These are phyloP conservation scores for Mirounga angustirostris DNA, from an alignment of 2,113 vertebrate species.

Conservation along the genomic window DNA sequence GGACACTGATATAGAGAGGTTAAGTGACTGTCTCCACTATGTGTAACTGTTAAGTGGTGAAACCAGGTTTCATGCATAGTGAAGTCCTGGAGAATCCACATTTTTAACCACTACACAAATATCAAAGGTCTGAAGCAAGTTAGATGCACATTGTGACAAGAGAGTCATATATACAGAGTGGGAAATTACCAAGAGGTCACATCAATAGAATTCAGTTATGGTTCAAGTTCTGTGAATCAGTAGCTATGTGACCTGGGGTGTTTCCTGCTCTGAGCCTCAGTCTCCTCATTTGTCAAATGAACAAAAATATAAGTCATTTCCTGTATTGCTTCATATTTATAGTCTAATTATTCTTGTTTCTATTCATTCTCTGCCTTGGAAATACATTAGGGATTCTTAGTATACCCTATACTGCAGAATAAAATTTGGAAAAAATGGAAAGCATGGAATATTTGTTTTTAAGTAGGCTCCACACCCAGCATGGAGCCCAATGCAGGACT, in stretches of 20 bases:
- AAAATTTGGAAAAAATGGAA: constrained; percentile 29
- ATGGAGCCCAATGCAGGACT: background rate
- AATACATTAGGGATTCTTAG: background rate
- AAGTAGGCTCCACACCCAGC: background rate
- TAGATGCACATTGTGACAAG: background rate
- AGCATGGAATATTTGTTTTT: background rate
- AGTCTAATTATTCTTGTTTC: background rate
- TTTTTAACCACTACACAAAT: background rate
- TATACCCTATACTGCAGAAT: background rate
- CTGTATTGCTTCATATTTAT: background rate
- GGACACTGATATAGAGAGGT: background rate
- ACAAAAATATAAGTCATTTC: background rate
- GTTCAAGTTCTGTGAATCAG: background rate
- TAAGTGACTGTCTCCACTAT: background rate
- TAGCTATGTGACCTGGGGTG: background rate
- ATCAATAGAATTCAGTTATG: background rate
- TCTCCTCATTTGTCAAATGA: constrained; percentile 28
- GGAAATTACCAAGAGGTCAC: background rate
- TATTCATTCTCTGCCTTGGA: background rate
- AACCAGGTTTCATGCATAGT: background rate
- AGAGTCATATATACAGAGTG: background rate
- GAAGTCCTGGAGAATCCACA: background rate
- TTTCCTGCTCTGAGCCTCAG: background rate
- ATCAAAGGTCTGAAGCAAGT: background rate
- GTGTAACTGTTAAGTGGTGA: background rate